Evolutionary conservation across 2,888 invertebrate species (phyloP), one percentile per base, ranked within the genome.

Genomic region (Cosmopolites sordidus): DNA sequence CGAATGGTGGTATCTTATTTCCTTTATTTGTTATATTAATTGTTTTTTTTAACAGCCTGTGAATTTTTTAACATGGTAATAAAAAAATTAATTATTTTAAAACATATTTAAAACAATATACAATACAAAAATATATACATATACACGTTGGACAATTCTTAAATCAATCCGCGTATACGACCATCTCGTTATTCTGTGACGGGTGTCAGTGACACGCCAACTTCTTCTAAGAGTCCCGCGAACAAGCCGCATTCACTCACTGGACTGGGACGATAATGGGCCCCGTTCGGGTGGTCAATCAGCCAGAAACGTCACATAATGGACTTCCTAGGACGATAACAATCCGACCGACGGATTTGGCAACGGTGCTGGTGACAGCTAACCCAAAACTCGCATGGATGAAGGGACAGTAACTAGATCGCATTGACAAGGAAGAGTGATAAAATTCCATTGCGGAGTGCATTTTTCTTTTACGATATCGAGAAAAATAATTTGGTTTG

Each of bases 221-320:
- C 33, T 6, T 33, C 33, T 33, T 33, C 33, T 11, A 33, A n/a
- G 33, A 33, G 33, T 12, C 12, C 12, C 33, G 33, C 33, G 33
- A 12, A 33, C 33, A 12, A 12, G 33, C 61, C 67, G 68, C 69
- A 67, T 69, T 68, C 69, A 68, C 64, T 70, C 70, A 70, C 61
- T 33, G 57, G 60, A 57, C 60, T 33, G 33, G 12, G 48, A 61
- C 62, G 61, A 63, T 62, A 63, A 62, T 63, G 59, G 64, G 58
- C 8, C 22, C 22, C 22, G 3, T 54, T 33, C 42, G 44, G 51
- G 22, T 33, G 46, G 51, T 56, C 56, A 56, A 56, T 51, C 48
- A 51, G 56, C 51, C 43, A 33, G 56, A 56, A 51, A 56, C 42
- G 56, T 56, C 56, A 56, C 44, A 56, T 51, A 56, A 56, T 51